Conservation (phyloP, 2,888 invertebrate species). For the Diabrotica balteata region DNA sequence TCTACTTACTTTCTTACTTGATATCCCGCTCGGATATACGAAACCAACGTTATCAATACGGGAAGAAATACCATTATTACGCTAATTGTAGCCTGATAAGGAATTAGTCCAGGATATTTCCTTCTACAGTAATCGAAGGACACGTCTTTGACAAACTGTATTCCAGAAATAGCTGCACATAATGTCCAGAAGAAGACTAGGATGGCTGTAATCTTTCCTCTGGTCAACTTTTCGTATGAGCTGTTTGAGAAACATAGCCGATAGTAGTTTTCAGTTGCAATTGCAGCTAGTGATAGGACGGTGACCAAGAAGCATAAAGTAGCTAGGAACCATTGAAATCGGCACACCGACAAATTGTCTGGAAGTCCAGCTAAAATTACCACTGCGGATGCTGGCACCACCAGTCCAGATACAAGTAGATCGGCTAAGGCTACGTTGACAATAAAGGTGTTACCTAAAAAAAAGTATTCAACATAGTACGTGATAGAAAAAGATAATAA, state of each 20-base stretch:
- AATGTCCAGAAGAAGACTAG: constrained; percentile 66
- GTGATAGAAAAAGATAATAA: too few species aligned
- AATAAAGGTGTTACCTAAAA: constrained; percentile 72
- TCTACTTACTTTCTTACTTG: constrained; percentile 58
- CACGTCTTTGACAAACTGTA: constrained; percentile 68
- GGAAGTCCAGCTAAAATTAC: constrained; percentile 72
- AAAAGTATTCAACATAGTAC: not conserved
- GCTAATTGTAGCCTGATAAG: constrained; percentile 66
- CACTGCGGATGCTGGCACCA: constrained; percentile 74
- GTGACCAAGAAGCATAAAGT: constrained; percentile 72
- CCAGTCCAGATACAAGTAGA: constrained; percentile 71
- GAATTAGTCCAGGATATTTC: constrained; percentile 63
- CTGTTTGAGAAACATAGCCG: constrained; percentile 66
- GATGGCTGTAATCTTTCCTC: constrained; percentile 63
- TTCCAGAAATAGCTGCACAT: constrained; percentile 64
- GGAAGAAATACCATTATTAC: constrained; percentile 69
- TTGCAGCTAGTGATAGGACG: constrained; percentile 68
- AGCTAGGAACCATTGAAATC: constrained; percentile 71
- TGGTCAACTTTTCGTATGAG: constrained; percentile 63
- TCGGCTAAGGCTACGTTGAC: constrained; percentile 77
- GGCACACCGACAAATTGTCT: constrained; percentile 67
- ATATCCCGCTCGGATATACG: constrained; percentile 63
- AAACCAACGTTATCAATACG: constrained; percentile 63
- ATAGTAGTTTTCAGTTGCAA: constrained; percentile 72
- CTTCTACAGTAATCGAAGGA: constrained; percentile 76